phyloP scores from a whole-genome alignment of 2,888 invertebrate species.

The Aphodius sticticus region DNA sequence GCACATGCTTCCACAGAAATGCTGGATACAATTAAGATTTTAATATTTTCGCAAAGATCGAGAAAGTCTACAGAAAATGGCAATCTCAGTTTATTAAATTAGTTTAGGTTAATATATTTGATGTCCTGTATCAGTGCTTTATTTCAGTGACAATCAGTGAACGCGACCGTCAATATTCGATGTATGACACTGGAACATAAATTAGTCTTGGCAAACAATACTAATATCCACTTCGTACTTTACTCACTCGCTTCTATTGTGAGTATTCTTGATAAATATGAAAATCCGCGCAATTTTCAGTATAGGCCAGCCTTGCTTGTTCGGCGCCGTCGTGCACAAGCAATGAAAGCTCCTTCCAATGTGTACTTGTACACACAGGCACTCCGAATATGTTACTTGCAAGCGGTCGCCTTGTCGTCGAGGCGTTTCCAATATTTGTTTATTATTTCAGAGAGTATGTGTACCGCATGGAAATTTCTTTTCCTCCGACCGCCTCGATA shows the following conservation, averaged over 20 bases:
- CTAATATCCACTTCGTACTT: too few species aligned
- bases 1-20: too few species aligned
- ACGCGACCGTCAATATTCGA: too few species aligned
- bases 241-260: neutral
- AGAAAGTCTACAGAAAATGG: too few species aligned
- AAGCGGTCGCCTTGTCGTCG: neutral
- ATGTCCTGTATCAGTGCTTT: too few species aligned
- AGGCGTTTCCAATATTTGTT: constrained; percentile 4
- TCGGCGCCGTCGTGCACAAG: neutral
- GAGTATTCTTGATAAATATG: neutral
- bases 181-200: too few species aligned
- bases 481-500: neutral
- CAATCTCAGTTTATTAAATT: too few species aligned
- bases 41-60: too few species aligned
- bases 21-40: too few species aligned
- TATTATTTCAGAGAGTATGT: neutral
- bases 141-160: too few species aligned
- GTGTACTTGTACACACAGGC: neutral
- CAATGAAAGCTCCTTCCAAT: neutral
- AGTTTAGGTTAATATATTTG: too few species aligned
- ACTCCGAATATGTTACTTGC: neutral
- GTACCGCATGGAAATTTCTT: neutral
- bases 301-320: neutral
- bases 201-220: too few species aligned
- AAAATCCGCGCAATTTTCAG: neutral